These are phyloP conservation scores for Electrophaes corylata DNA, from an alignment of 2,888 invertebrate genomes.

Conservation along the genomic window DNA sequence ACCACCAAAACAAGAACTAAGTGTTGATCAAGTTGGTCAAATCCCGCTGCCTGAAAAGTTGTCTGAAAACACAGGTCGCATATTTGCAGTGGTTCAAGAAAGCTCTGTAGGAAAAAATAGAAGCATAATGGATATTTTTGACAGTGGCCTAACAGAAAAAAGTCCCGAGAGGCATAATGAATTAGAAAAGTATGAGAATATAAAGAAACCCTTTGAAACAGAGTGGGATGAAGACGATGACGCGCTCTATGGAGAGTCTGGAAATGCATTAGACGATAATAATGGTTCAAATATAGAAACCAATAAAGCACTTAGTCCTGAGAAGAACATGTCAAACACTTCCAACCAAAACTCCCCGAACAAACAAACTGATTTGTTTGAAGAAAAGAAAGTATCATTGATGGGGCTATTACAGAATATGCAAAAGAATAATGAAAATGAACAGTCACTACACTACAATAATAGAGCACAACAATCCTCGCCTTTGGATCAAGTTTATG, in stretches of 20 bases:
- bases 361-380: constrained; percentile 51
- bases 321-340: constrained; percentile 45
- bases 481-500: constrained; percentile 10
- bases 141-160: constrained; percentile 46
- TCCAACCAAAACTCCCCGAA: constrained; percentile 34
- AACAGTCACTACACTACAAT: constrained; percentile 39
- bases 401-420: constrained; percentile 61
- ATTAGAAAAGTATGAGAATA: constrained; percentile 55
- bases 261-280: constrained; percentile 26
- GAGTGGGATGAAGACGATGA: constrained; percentile 80
- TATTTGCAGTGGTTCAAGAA: constrained; percentile 71
- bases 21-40: constrained; percentile 7
- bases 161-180: constrained; percentile 56
- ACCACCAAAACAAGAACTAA: constrained; percentile 20
- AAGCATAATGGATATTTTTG: constrained; percentile 78
- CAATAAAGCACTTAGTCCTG: constrained; percentile 48
- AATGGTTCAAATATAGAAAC: constrained; percentile 31
- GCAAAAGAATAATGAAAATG: constrained; percentile 49
- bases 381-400: constrained; percentile 60
- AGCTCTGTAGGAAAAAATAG: constrained; percentile 60
- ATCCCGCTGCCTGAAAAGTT: constrained; percentile 30
- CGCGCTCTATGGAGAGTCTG: constrained; percentile 68
- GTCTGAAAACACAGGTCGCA: constrained; percentile 51
- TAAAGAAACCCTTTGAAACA: constrained; percentile 60
- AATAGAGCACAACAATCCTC: constrained; percentile 31